phyloP scores from a whole-genome alignment of 2,113 vertebrate species.

The Callorhinus ursinus region DNA sequence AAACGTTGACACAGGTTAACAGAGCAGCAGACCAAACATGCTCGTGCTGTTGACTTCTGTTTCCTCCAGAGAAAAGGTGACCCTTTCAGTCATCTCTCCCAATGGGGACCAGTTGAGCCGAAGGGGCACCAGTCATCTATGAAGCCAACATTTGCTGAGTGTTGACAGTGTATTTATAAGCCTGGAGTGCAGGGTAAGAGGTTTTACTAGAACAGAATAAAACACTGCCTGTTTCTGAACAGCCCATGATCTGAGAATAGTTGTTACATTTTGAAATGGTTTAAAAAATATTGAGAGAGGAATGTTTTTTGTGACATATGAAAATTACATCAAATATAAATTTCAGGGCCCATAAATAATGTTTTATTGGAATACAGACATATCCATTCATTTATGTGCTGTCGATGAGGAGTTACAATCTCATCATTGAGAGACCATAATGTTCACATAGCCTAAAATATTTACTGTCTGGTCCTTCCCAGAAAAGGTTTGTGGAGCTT shows the following conservation, averaged over 20 bases:
- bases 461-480: not conserved
- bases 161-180: not conserved
- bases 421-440: not conserved
- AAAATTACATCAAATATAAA: not conserved
- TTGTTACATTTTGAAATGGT: not conserved
- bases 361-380: not conserved
- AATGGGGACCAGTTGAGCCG: accelerated
- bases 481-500: not conserved
- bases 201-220: not conserved
- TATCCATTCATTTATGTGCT: not conserved
- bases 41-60: not conserved
- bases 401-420: not conserved
- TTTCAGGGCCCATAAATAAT: not conserved
- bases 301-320: not conserved
- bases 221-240: not conserved
- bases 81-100: not conserved
- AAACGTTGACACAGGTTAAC: not conserved
- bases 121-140: not conserved
- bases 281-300: not conserved
- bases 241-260: not conserved
- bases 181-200: no score
- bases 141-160: not conserved
- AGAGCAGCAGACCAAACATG: not conserved
- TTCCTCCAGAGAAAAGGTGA: not conserved
- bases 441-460: not conserved